Base-by-base conservation (phyloP, 2,797 vertebrate genomes). In the Triplophysa bombifrons region DNA sequence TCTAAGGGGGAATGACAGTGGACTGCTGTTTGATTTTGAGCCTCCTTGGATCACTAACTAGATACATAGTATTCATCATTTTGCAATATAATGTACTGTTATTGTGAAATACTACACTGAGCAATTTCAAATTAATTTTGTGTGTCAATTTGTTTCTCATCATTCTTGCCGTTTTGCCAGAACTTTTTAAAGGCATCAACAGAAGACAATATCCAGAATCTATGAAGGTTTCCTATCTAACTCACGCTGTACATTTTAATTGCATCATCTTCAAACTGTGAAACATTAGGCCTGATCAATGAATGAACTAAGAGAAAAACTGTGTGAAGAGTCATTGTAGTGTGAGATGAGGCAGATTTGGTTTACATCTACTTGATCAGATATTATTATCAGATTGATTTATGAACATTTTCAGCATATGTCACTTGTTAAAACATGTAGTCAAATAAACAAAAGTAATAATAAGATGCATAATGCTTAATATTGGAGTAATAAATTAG, bases 171-270 rank as follows among this genome's bases (percentile, higher is more conserved):
- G 27, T 46, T 48, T 61, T 61, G 10, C 22, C 71, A 73, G 38
- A 61, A 74, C 19, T 74, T 17, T 50, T 61, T 48, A 34, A 74
- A 58, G 72, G 41, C 58, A 51, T 34, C 12, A 61, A 61, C 17
- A 73, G 22, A 73, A n/a, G 22, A 50, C 16, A 50, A 0, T 0
- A 30, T 48, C 12, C 44, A 13, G 6, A 63, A 58, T 73, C 22
- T 34, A 1, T 48, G 25, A 48, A 64, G 44, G 72, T 74, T 74
- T 61, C 12, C 38, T 12, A 38, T 74, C 19, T 38, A 64, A 51
- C 27, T 19, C 7, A 63, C 11, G 27, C 27, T 22, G 11, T 13
- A n/a, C n/a, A 9, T 64, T 14, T 38, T 38, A 1, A 38, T 38
- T 74, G 56, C 56, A 51, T 50, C 13, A 64, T 34, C 5, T 63